Conservation (phyloP, 2,113 vertebrate genomes). For the Zosterops borbonicus region DNA sequence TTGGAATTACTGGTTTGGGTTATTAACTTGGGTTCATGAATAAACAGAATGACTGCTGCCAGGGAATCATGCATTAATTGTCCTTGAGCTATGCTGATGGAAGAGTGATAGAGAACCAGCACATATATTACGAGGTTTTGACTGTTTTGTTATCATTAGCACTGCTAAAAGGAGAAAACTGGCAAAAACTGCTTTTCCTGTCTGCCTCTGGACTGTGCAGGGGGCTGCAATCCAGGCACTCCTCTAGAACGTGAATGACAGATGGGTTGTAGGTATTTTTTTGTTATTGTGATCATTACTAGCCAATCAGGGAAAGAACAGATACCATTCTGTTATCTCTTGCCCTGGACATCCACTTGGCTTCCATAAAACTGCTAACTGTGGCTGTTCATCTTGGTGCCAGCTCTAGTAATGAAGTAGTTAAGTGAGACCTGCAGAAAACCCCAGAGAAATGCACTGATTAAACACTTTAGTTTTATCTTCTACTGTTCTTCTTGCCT, state of each 20-base stretch:
- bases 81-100: background rate
- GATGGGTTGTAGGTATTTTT: background rate
- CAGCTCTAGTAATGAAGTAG: background rate
- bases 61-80: background rate
- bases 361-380: background rate
- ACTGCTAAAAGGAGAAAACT: background rate
- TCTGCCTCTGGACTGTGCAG: background rate
- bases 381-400: background rate
- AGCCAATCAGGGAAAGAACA: background rate
- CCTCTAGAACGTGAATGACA: background rate
- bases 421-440: background rate
- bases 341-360: background rate
- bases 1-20: background rate
- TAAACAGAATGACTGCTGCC: background rate
- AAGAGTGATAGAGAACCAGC: background rate
- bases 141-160: background rate
- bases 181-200: background rate
- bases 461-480: background rate
- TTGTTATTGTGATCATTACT: background rate
- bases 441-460: background rate
- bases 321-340: background rate
- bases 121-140: background rate
- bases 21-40: slow-evolving; percentile 9
- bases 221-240: background rate
- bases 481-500: background rate